phyloP scores from a whole-genome alignment of 2,888 invertebrate genomes.

The Hypselothyrea guttata region DNA sequence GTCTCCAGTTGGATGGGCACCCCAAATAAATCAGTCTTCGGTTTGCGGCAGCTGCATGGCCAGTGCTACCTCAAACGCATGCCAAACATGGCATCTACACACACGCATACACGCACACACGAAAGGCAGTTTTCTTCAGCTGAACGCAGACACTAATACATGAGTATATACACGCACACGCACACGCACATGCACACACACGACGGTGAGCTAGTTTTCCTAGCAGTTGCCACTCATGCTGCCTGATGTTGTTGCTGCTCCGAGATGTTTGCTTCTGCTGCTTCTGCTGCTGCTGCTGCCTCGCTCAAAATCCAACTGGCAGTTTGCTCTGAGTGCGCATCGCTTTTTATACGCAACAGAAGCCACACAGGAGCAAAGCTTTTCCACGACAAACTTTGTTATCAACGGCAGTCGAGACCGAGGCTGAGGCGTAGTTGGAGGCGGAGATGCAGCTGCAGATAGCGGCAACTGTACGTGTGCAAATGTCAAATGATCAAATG shows the following conservation, averaged over 20 bases:
- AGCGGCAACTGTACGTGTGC: constrained; percentile 25
- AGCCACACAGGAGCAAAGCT: constrained; percentile 33
- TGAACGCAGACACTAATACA: constrained; percentile 16
- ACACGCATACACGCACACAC: constrained; percentile 22
- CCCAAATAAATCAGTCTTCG: constrained; percentile 5
- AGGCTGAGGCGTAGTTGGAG: neutral
- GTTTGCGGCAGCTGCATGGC: constrained; percentile 7
- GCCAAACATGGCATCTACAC: constrained; percentile 7
- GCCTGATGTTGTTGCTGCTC: constrained; percentile 29
- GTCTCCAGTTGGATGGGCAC: neutral
- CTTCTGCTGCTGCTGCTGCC: constrained; percentile 57
- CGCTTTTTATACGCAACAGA: constrained; percentile 64
- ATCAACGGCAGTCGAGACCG: constrained; percentile 33
- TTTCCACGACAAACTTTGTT: constrained; percentile 48
- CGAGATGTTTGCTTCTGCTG: constrained; percentile 16
- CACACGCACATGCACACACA: constrained; percentile 10
- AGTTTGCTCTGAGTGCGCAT: constrained; percentile 56
- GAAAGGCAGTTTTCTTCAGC: constrained; percentile 18
- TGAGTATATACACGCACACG: constrained; percentile 10
- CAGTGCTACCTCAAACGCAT: constrained; percentile 14
- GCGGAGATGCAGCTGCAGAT: constrained; percentile 11
- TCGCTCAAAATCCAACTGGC: constrained; percentile 77
- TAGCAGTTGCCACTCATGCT: constrained; percentile 49
- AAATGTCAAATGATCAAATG: constrained; percentile 63
- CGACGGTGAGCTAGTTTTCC: constrained; percentile 66